Percentiles rank a stretch among this genome's conserved stretches.
Evolutionary conservation across 2,888 invertebrate genomes (phyloP).

Genomic region (Drosophila dives): DNA sequence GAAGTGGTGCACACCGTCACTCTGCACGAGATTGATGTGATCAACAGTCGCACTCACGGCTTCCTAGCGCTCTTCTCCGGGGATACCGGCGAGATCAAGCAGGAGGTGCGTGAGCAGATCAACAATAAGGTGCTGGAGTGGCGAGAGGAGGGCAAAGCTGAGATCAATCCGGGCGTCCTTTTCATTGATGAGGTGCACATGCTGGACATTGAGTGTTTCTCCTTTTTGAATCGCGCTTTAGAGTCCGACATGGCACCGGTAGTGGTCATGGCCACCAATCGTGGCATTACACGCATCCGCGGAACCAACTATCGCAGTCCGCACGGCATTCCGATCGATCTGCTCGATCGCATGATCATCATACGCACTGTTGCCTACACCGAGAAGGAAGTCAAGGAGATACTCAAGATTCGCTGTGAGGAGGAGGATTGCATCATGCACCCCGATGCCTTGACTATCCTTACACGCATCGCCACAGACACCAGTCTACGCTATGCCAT

Average conservation of each 20-base stretch:
- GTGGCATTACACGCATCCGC: slow-evolving; percentile 96
- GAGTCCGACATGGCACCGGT: slow-evolving; percentile 99
- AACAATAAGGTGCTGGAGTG: slow-evolving; percentile 99
- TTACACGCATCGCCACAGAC: slow-evolving; percentile 96
- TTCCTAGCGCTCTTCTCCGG: slow-evolving; percentile 98
- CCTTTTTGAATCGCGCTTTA: slow-evolving; percentile 97
- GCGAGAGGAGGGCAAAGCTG: slow-evolving; percentile 99
- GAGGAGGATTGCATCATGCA: slow-evolving; percentile 99
- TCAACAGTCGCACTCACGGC: slow-evolving; percentile 98
- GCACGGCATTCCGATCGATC: slow-evolving; percentile 98
- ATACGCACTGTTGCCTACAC: slow-evolving; percentile 95
- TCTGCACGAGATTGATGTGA: slow-evolving; percentile 99
- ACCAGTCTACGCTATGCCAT: slow-evolving; percentile 98
- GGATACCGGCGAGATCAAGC: slow-evolving; percentile 99
- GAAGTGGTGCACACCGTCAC: slow-evolving; percentile 99
- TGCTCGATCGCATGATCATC: slow-evolving; percentile 97
- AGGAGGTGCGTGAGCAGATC: slow-evolving; percentile 98
- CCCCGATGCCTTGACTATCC: slow-evolving; percentile 94
- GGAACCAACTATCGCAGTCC: slow-evolving; percentile 97
- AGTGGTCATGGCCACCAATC: slow-evolving; percentile 99
- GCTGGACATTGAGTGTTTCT: slow-evolving; percentile 99
- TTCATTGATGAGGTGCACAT: slow-evolving; percentile 99
- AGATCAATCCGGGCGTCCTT: slow-evolving; percentile 98
- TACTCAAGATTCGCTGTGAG: slow-evolving; percentile 96
- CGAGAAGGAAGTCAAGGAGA: slow-evolving; percentile 95